Percentiles rank a stretch among this genome's conserved stretches.
These are phyloP conservation scores for Spatula versicolor DNA, from an alignment of 2,797 vertebrate genomes.

Conservation along the genomic window DNA sequence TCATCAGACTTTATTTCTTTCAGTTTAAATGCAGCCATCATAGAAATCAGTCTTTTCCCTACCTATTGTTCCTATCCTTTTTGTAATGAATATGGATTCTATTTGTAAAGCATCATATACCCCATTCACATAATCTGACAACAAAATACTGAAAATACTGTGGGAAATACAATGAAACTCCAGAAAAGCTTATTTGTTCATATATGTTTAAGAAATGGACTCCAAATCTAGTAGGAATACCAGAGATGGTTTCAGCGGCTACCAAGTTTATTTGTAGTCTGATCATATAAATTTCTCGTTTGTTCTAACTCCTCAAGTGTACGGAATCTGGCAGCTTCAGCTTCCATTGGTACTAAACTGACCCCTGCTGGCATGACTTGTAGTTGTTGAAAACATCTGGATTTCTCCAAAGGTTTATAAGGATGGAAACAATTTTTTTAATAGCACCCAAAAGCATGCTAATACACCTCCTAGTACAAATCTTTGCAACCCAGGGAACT, in stretches of 20 bases:
- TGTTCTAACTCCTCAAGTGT: background rate
- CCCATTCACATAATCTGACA: background rate
- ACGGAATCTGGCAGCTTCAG: background rate
- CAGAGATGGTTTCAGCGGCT: background rate
- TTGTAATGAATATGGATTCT: background rate
- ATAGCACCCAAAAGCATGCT: background rate
- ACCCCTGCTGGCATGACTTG: slow-evolving; percentile 72
- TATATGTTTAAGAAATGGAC: background rate
- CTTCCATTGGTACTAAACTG: slow-evolving; percentile 68
- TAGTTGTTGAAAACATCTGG: slow-evolving; percentile 24
- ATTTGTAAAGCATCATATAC: background rate
- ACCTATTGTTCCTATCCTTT: background rate
- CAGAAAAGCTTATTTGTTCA: background rate
- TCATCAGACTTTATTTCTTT: background rate
- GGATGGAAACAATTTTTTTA: slow-evolving; percentile 2
- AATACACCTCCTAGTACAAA: background rate
- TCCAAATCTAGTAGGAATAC: background rate
- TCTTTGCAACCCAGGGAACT: background rate
- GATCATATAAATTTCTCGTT: background rate
- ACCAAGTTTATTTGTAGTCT: background rate
- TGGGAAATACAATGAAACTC: background rate
- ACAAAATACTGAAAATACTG: background rate
- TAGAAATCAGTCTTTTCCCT: background rate
- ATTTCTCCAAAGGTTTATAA: background rate
- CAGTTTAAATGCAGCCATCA: background rate